Evolutionary conservation across 2,888 invertebrate species (phyloP).

Genomic region (Nomada ferruginata): DNA sequence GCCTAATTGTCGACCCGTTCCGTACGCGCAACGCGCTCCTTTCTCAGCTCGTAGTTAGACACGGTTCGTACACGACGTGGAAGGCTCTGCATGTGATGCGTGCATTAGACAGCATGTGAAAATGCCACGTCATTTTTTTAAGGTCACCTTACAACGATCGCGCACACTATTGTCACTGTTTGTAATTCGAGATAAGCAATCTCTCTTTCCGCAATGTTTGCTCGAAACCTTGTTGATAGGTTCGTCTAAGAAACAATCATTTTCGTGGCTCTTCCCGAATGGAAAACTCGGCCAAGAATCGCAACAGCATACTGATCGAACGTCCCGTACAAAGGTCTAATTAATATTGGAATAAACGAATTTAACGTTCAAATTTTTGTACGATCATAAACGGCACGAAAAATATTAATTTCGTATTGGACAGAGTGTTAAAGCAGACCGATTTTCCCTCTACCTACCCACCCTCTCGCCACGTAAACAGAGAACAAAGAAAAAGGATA

Average conservation of each 20-base stretch:
- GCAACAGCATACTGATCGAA: background rate
- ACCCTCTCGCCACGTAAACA: too few relatives aligned
- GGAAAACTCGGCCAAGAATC: background rate
- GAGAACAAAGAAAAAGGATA: too few relatives aligned
- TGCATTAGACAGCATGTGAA: conserved; percentile 18
- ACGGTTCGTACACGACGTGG: conserved; percentile 8
- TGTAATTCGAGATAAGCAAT: conserved; percentile 74
- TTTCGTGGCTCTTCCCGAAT: background rate
- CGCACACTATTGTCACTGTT: conserved; percentile 63
- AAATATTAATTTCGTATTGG: background rate
- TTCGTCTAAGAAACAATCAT: conserved; percentile 45
- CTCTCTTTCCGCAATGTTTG: conserved; percentile 70
- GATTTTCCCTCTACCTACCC: too few relatives aligned
- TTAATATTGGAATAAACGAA: background rate
- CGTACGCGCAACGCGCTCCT: conserved; percentile 1
- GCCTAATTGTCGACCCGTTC: conserved; percentile 11
- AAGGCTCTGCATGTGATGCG: background rate
- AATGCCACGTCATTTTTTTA: conserved; percentile 65
- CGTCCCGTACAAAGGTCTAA: background rate
- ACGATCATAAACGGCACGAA: background rate
- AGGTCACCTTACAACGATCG: conserved; percentile 61
- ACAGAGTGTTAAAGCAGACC: too few relatives aligned
- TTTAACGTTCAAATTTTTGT: background rate
- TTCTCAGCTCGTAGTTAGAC: background rate
- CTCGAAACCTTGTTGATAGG: conserved; percentile 66